Evolutionary conservation across 2,888 invertebrate genomes (phyloP), one percentile per base, ranked within the genome.

Genomic region (Aethes cnicana): DNA sequence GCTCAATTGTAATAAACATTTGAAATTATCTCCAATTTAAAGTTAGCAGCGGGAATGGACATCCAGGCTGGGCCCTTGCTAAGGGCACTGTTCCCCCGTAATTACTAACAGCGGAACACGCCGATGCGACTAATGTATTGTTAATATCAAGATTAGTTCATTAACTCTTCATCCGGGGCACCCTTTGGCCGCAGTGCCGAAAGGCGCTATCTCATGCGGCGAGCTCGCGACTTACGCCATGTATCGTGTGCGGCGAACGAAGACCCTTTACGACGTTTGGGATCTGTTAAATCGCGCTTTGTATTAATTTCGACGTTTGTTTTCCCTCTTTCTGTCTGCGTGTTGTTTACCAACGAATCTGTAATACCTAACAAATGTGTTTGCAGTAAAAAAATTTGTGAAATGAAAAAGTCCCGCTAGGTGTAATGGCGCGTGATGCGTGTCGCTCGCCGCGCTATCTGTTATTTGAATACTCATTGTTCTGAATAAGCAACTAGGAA

Each of bases 121-220:
- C 86, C 84, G 84, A 81, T 85, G 86, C 75, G 77, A 72, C 81
- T 86, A 86, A 87, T 88, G 86, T 87, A 81, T 85, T 84, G 87
- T 89, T 88, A 84, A 89, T 89, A 88, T 88, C 86, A 72, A 83
- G 82, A 88, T 88, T 87, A 88, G 84, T 87, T 86, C 84, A 88
- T 88, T 88, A 88, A 87, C 88, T 85, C 81, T 81, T 84, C 86
- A 81, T 84, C 83, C 78, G 74, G 56, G 53, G 30, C 47, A 48
- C 47, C 56, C 56, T 54, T 47, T 64, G 61, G 65, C 58, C 8
- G 3, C 21, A 11, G 11, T 33, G 25, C 32, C 26, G 26, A 21
- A 53, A 47, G 17, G 39, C 12, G 35, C 21, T 36, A 53, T 25
- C 8, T 11, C 35, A 9, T 21, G 36, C 5, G 21, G 23, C 28